Conservation (phyloP, 2,797 vertebrate genomes). For the Argentina silus region DNA sequence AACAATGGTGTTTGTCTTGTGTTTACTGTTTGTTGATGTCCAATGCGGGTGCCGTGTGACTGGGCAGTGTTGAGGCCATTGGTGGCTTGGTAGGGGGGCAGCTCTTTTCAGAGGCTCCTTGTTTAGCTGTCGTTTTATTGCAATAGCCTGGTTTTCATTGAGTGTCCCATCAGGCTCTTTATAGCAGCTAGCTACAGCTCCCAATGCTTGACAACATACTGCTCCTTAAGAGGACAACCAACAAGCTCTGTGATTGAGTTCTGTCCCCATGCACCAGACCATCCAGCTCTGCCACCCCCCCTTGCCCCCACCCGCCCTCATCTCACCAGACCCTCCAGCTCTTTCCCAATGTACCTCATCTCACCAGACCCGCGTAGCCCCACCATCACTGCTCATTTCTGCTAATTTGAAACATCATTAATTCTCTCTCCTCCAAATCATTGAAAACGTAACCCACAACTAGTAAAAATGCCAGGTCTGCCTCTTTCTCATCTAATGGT, state of each 20-base stretch:
- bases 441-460: constrained; percentile 6
- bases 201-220: constrained; percentile 27
- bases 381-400: neutral
- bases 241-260: constrained; percentile 23
- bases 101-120: constrained; percentile 63
- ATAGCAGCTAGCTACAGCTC: constrained; percentile 54
- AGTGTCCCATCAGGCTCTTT: constrained; percentile 72
- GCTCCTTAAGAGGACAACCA: constrained; percentile 37
- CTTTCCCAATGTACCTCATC: neutral
- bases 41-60: constrained; percentile 34
- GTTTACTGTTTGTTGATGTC: constrained; percentile 50
- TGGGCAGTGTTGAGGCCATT: constrained; percentile 18
- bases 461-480: constrained; percentile 5
- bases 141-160: constrained; percentile 73
- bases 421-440: constrained; percentile 4
- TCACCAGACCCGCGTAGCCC: neutral
- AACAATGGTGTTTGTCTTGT: constrained; percentile 56
- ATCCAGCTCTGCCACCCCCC: constrained; percentile 25
- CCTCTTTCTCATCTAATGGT: constrained; percentile 13
- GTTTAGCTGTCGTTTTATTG: constrained; percentile 69
- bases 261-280: constrained; percentile 12
- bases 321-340: neutral
- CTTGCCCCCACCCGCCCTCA: neutral
- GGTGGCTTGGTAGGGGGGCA: constrained; percentile 51
- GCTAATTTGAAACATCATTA: constrained; percentile 5